Evolutionary conservation across 1,140 invertebrate species (phyloP).

Genomic region (Leptinotarsa defecta): DNA sequence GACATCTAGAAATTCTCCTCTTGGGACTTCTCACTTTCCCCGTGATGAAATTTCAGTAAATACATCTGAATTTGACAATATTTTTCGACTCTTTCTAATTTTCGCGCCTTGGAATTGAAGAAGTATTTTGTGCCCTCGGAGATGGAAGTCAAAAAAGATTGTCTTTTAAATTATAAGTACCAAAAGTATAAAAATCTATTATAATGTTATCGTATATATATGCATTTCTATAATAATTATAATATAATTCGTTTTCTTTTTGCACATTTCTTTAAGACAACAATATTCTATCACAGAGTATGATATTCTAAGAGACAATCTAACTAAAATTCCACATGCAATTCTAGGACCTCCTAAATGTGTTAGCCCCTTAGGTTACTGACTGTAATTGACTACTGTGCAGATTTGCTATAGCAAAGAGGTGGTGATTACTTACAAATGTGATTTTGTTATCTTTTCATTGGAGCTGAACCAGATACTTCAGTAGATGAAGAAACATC

Average conservation of each 20-base stretch:
- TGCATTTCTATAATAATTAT: slow-evolving; percentile 23
- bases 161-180: slow-evolving; percentile 15
- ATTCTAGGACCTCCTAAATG: slow-evolving; percentile 14
- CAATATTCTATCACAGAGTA: slow-evolving; percentile 32
- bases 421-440: neutral
- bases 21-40: neutral
- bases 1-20: slow-evolving; percentile 4
- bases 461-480: no score
- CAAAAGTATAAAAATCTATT: slow-evolving; percentile 17
- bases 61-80: slow-evolving; percentile 3
- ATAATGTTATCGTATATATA: slow-evolving; percentile 30
- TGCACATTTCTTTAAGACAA: slow-evolving; percentile 29
- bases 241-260: slow-evolving; percentile 29
- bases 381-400: slow-evolving; percentile 30
- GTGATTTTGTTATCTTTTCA: no score
- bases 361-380: slow-evolving; percentile 30
- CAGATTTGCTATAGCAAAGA: neutral
- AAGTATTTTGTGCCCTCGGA: slow-evolving; percentile 12
- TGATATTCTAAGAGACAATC: slow-evolving; percentile 30
- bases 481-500: no score
- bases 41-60: neutral
- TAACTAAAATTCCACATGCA: slow-evolving; percentile 25
- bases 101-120: neutral
- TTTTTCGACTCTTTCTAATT: slow-evolving; percentile 2
- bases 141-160: slow-evolving; percentile 17